Percentiles rank a stretch among this genome's conserved stretches.
Evolutionary conservation across 2,113 vertebrate species (phyloP).

Genomic region (Pristiophorus japonicus): DNA sequence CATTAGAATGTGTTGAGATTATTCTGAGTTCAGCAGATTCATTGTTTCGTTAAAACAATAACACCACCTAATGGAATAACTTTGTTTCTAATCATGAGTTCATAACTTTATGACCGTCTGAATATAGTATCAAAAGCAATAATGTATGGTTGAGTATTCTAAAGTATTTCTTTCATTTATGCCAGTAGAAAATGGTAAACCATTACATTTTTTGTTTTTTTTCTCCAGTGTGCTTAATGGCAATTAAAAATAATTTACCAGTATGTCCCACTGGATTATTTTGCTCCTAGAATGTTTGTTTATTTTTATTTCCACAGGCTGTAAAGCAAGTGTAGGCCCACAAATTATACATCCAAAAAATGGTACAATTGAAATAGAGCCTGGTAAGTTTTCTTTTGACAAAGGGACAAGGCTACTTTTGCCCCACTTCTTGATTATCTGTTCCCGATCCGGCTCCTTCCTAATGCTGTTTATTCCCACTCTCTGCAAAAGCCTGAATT

Average conservation of each 20-base stretch:
- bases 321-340: slow-evolving; percentile 44
- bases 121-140: background rate
- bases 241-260: slow-evolving; percentile 24
- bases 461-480: background rate
- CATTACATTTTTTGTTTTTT: background rate
- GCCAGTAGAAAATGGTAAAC: background rate
- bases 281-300: background rate
- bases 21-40: background rate
- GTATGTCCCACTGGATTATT: background rate
- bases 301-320: slow-evolving; percentile 12
- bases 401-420: background rate
- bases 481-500: background rate
- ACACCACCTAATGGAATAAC: background rate
- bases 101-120: background rate
- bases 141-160: background rate
- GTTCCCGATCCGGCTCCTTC: background rate
- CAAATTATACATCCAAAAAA: slow-evolving; percentile 46
- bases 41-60: background rate
- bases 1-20: background rate
- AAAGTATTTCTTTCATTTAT: background rate
- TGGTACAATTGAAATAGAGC: slow-evolving; percentile 8
- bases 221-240: slow-evolving; percentile 42
- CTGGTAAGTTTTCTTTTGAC: slow-evolving; percentile 8
- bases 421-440: background rate
- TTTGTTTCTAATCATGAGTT: background rate